phyloP scores from a whole-genome alignment of 2,797 vertebrate species.

The Ataeniobius toweri region DNA sequence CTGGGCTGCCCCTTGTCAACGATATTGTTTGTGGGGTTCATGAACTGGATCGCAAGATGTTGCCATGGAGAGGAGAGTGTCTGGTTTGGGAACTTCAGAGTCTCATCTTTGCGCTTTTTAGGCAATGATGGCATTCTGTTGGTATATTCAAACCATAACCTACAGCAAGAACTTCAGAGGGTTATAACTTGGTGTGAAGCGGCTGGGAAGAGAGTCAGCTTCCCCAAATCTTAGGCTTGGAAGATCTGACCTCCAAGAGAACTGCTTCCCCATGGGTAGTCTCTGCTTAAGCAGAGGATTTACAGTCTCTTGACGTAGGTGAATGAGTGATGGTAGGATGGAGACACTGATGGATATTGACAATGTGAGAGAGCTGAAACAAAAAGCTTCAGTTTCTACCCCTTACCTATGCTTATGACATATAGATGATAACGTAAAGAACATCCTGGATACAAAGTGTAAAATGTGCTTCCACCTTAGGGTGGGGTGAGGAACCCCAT shows the following conservation, averaged over 20 bases:
- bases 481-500: background rate
- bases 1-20: background rate
- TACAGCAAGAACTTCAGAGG: background rate
- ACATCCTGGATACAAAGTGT: background rate
- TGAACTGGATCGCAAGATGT: background rate
- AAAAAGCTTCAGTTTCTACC: background rate
- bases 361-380: background rate
- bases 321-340: too few species aligned
- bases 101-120: background rate
- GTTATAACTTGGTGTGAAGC: background rate
- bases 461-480: background rate
- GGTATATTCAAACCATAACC: background rate
- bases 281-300: background rate
- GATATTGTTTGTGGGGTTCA: background rate
- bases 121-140: background rate
- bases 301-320: too few species aligned
- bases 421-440: background rate
- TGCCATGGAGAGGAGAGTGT: background rate
- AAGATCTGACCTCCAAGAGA: background rate
- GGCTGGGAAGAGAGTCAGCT: background rate
- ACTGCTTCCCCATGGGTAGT: background rate
- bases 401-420: background rate
- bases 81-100: background rate
- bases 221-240: background rate
- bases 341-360: background rate